Percentiles rank a stretch among this genome's conserved stretches.
These are phyloP conservation scores for Nasonia vitripennis DNA, from an alignment of 1,140 invertebrate species.

Conservation along the genomic window DNA sequence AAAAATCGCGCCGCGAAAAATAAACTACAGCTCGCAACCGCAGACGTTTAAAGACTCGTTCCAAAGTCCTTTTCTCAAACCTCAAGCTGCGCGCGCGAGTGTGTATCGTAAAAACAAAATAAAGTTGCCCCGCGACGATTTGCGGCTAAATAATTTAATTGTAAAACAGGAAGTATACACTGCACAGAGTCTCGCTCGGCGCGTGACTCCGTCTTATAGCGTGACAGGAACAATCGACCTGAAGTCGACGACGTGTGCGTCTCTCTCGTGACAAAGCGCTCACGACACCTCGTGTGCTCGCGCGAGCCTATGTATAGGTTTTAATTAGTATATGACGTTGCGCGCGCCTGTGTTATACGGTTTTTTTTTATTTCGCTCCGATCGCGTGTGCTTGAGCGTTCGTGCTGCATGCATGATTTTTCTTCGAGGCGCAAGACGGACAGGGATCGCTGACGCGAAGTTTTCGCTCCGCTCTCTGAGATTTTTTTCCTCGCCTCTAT, in stretches of 20 bases:
- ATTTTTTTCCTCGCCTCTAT: neutral
- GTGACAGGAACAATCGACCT: constrained; percentile 41
- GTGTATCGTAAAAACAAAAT: neutral
- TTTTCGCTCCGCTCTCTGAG: neutral
- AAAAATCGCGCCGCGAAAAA: neutral
- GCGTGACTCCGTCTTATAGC: constrained; percentile 26
- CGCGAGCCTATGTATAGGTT: constrained; percentile 45
- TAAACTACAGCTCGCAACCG: neutral
- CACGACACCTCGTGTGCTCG: constrained; percentile 56
- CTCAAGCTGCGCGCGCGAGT: neutral
- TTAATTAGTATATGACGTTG: constrained; percentile 52
- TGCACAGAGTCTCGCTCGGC: neutral
- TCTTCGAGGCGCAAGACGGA: constrained; percentile 24
- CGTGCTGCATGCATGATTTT: constrained; percentile 47
- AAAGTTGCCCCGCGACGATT: neutral
- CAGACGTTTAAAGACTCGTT: neutral
- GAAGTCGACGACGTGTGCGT: constrained; percentile 52
- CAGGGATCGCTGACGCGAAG: neutral
- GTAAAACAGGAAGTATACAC: neutral
- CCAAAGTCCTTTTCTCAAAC: neutral
- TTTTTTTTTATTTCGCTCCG: constrained; percentile 54
- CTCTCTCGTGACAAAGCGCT: constrained; percentile 57
- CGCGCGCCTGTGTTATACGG: constrained; percentile 13
- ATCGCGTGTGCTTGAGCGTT: constrained; percentile 54
- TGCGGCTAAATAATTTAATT: neutral